A percentile compares a stretch with the other conserved stretches of the same genome.
These are phyloP conservation scores for Brienomyrus longianalis DNA, from an alignment of 2,113 vertebrate species.

Conservation along the genomic window DNA sequence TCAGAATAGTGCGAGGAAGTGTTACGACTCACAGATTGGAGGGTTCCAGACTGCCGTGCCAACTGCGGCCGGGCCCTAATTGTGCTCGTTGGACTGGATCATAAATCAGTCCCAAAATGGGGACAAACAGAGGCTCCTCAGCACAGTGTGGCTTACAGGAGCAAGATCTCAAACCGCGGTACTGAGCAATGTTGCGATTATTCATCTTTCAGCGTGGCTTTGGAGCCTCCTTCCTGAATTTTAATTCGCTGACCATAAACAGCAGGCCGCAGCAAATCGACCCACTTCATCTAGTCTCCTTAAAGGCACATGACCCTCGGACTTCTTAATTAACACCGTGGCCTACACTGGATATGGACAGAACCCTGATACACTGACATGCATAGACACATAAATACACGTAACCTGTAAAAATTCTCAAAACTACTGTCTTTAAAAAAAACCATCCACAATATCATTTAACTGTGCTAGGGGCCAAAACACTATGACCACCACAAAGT, in stretches of 20 bases:
- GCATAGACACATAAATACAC: not conserved
- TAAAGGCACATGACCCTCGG: not conserved
- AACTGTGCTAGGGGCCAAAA: not conserved
- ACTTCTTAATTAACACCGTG: not conserved
- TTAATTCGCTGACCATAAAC: not conserved
- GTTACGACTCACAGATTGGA: not conserved
- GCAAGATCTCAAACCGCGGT: not conserved
- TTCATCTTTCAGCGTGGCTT: not conserved
- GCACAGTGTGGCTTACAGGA: not conserved
- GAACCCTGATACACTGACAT: not conserved
- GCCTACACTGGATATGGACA: not conserved
- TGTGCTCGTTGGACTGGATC: conserved; percentile 13
- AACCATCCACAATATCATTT: not conserved
- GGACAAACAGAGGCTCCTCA: not conserved
- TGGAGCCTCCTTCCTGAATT: not conserved
- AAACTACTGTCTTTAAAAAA: not conserved
- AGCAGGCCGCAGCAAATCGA: not conserved
- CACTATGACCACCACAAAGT: not conserved
- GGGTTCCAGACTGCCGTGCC: not conserved
- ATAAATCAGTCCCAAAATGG: conserved; percentile 22
- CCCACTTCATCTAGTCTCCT: not conserved
- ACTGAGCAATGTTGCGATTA: not conserved
- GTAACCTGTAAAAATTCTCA: not conserved
- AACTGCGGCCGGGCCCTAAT: conserved; percentile 20
- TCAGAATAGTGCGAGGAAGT: not conserved